Conservation (phyloP, 2,888 invertebrate genomes). For the Lasioglossum vierecki region DNA sequence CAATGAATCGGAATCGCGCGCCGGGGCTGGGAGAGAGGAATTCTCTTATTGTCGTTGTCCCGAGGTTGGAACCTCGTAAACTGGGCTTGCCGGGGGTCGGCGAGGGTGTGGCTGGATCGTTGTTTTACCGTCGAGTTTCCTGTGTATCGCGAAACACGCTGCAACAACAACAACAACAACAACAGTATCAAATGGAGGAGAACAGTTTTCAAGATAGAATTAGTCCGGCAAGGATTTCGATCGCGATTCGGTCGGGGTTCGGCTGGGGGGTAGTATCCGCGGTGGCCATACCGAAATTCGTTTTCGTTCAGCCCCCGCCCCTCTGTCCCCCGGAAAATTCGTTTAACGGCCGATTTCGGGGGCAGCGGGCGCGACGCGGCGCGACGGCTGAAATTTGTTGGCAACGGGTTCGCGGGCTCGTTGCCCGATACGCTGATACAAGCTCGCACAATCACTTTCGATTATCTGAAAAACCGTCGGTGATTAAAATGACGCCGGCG, state of each 20-base stretch:
- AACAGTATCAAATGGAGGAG: background rate
- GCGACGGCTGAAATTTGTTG: constrained; percentile 48
- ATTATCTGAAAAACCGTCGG: constrained; percentile 61
- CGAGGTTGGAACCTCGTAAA: constrained; percentile 17
- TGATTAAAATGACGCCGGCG: constrained; percentile 60
- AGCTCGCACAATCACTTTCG: constrained; percentile 54
- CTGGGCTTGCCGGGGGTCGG: background rate
- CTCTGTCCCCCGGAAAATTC: constrained; percentile 23
- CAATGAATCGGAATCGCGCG: constrained; percentile 55
- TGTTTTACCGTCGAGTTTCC: background rate
- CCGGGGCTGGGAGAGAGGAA: constrained; percentile 35
- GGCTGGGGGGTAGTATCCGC: background rate
- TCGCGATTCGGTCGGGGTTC: background rate
- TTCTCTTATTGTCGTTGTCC: constrained; percentile 55
- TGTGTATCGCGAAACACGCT: background rate
- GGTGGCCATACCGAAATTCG: constrained; percentile 4
- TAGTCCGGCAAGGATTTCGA: constrained; percentile 18
- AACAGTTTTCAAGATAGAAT: constrained; percentile 11
- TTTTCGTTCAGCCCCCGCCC: background rate
- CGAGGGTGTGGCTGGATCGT: constrained; percentile 1
- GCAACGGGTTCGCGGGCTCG: constrained; percentile 27
- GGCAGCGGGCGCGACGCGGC: background rate
- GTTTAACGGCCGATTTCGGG: constrained; percentile 26
- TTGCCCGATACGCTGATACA: constrained; percentile 47
- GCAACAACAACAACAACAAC: constrained; percentile 8